phyloP scores from a whole-genome alignment of 1,140 invertebrate genomes.

The Thaumetopoea pityocampa region DNA sequence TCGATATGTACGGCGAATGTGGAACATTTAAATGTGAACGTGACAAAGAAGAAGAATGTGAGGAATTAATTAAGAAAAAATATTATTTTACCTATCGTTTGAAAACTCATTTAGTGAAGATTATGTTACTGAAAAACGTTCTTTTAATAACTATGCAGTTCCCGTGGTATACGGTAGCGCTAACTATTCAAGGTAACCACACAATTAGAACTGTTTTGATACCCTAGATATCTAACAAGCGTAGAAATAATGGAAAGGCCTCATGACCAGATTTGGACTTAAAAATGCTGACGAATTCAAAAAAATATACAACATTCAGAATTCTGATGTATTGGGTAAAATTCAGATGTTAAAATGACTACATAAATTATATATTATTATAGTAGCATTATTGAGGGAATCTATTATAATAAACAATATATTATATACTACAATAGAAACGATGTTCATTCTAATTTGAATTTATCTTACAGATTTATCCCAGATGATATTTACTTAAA shows the following conservation, averaged over 20 bases:
- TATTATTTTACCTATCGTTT: constrained; percentile 80
- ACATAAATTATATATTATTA: no score
- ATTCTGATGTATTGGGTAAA: no score
- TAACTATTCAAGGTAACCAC: constrained; percentile 33
- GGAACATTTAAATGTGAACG: constrained; percentile 24
- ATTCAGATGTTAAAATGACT: no score
- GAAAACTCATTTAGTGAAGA: constrained; percentile 79
- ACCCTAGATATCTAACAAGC: no score
- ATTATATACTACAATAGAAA: neutral
- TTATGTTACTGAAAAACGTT: constrained; percentile 79
- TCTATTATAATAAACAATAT: no score
- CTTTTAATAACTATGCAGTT: constrained; percentile 56
- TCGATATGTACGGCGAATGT: constrained; percentile 34
- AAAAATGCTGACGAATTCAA: no score
- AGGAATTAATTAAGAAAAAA: constrained; percentile 22
- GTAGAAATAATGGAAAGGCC: no score
- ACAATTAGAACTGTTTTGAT: no score
- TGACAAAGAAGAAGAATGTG: constrained; percentile 17
- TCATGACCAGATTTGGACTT: no score
- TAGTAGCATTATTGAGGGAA: no score
- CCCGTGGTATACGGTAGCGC: constrained; percentile 68
- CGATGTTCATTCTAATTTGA: neutral
- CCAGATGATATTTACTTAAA: constrained; percentile 58
- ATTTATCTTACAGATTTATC: constrained; percentile 52
- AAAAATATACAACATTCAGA: no score